Evolutionary conservation across 2,113 vertebrate species (phyloP).

Genomic region (Puma concolor): DNA sequence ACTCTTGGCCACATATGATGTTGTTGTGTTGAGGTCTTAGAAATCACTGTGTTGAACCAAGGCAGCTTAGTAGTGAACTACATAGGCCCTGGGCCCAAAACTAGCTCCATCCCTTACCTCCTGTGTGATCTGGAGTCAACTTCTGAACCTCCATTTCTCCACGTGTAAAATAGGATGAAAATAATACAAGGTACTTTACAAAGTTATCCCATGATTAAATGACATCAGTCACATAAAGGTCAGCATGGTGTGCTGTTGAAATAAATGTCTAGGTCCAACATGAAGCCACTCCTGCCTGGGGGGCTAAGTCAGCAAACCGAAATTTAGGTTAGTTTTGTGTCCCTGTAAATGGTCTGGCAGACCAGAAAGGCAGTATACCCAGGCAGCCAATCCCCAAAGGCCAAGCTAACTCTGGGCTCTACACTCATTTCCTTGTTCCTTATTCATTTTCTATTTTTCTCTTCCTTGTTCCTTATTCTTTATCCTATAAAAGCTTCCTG

Average conservation of each 20-base stretch:
- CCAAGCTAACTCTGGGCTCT: background rate
- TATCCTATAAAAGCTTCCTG: background rate
- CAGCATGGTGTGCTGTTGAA: background rate
- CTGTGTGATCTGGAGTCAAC: background rate
- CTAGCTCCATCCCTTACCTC: background rate
- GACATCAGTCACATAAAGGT: background rate
- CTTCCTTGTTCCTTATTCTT: background rate
- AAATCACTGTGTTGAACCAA: background rate
- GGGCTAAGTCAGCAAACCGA: background rate
- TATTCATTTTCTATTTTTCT: background rate
- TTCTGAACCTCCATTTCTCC: background rate
- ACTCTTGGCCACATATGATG: background rate
- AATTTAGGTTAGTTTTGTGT: background rate
- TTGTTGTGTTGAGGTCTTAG: background rate
- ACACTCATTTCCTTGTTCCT: background rate
- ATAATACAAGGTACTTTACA: background rate
- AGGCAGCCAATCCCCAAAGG: background rate
- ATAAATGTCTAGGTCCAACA: background rate
- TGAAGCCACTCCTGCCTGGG: background rate
- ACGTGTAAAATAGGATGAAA: background rate
- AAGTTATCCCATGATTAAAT: background rate
- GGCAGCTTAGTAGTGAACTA: background rate
- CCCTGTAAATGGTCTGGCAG: background rate
- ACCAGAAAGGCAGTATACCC: background rate
- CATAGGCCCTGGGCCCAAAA: background rate